Evolutionary conservation across 2,113 vertebrate genomes (phyloP).

Genomic region (Boulengeromyrus knoepffleri): DNA sequence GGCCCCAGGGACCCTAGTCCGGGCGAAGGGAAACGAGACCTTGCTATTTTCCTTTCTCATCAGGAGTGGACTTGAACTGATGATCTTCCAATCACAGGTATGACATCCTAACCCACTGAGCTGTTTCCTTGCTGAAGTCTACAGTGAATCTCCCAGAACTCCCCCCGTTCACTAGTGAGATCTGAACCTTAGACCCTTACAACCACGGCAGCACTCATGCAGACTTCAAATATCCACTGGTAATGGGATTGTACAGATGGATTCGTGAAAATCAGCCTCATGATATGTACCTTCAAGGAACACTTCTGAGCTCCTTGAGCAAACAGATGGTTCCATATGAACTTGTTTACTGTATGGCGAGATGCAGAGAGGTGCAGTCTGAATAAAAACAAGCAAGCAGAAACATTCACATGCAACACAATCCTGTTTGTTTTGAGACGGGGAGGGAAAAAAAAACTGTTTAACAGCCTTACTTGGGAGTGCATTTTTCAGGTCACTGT

Average conservation of each 20-base stretch:
- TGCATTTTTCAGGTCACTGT: conserved; percentile 64
- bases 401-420: not conserved
- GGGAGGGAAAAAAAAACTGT: not conserved
- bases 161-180: not conserved
- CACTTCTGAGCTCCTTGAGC: not conserved
- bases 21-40: too few relatives aligned
- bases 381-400: not conserved
- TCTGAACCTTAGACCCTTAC: not conserved
- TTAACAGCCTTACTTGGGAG: conserved; percentile 28
- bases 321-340: not conserved
- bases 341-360: not conserved
- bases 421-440: conserved; percentile 14
- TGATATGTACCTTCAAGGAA: not conserved
- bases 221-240: not conserved
- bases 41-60: too few relatives aligned
- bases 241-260: not conserved
- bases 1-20: too few relatives aligned
- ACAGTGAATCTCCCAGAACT: not conserved
- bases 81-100: not conserved
- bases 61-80: not conserved
- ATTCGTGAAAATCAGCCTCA: not conserved
- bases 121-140: not conserved
- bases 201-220: not conserved
- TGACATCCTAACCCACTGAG: not conserved
- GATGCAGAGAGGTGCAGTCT: not conserved